These are phyloP conservation scores for Rhagonycha fulva DNA, from an alignment of 2,888 invertebrate species.

Conservation along the genomic window DNA sequence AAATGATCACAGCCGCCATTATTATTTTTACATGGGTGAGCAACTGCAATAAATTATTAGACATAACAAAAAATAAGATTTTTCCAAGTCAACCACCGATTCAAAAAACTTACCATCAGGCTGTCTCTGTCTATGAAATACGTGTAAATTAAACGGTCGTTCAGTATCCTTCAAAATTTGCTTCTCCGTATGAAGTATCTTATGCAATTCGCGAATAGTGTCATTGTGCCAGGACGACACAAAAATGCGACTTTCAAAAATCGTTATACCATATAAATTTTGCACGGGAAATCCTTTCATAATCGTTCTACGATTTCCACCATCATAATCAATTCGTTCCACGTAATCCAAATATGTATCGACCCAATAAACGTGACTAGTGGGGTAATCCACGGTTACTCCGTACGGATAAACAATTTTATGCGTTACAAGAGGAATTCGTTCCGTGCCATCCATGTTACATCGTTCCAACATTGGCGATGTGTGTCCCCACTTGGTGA, in stretches of 20 bases:
- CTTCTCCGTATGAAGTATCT: slow-evolving; percentile 58
- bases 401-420: slow-evolving; percentile 80
- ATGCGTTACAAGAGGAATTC: slow-evolving; percentile 63
- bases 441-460: slow-evolving; percentile 66
- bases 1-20: slow-evolving; percentile 78
- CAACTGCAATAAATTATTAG: slow-evolving; percentile 51
- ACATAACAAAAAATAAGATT: not conserved
- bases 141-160: slow-evolving; percentile 68
- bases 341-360: slow-evolving; percentile 81
- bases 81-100: no score
- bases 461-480: slow-evolving; percentile 68
- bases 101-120: slow-evolving; percentile 63
- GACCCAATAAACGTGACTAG: slow-evolving; percentile 76
- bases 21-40: slow-evolving; percentile 69
- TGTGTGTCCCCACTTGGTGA: slow-evolving; percentile 73
- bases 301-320: slow-evolving; percentile 66
- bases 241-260: slow-evolving; percentile 76
- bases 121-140: slow-evolving; percentile 79
- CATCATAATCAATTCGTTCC: slow-evolving; percentile 79
- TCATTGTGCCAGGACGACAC: slow-evolving; percentile 73
- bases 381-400: slow-evolving; percentile 72
- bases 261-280: slow-evolving; percentile 70
- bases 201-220: slow-evolving; percentile 65
- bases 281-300: slow-evolving; percentile 61
- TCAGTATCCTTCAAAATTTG: slow-evolving; percentile 59